Evolutionary conservation across 2,888 invertebrate genomes (phyloP).

Genomic region (Hymenopus coronatus): DNA sequence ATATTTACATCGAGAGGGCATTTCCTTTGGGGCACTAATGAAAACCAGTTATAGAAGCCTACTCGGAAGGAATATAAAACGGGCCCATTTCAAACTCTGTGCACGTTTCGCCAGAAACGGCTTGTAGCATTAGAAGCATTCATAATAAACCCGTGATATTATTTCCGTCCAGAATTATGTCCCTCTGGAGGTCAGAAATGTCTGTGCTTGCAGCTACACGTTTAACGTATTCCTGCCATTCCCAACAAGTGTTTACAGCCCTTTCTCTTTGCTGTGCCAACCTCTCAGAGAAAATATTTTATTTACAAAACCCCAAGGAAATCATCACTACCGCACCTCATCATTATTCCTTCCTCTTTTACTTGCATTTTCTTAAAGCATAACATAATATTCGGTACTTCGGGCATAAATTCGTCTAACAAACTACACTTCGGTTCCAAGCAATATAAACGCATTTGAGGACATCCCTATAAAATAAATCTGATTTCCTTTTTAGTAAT

Average conservation of each 20-base stretch:
- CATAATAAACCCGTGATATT: not conserved
- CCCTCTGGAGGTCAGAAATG: not conserved
- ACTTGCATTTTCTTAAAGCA: too few relatives aligned
- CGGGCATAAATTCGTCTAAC: too few relatives aligned
- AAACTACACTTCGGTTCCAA: too few relatives aligned
- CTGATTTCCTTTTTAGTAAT: too few relatives aligned
- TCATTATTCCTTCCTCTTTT: not conserved
- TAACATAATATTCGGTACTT: too few relatives aligned
- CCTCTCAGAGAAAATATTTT: not conserved
- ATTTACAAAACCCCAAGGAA: not conserved
- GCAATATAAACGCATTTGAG: too few relatives aligned
- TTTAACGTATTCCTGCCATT: not conserved
- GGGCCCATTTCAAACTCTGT: not conserved
- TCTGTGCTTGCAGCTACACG: not conserved
- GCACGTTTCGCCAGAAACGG: not conserved
- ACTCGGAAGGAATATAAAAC: not conserved
- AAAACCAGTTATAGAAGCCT: not conserved
- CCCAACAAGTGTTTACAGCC: not conserved
- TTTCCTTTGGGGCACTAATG: not conserved
- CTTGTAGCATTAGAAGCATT: not conserved
- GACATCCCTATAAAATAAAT: too few relatives aligned
- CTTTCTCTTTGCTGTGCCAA: not conserved
- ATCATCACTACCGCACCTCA: not conserved
- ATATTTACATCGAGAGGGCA: not conserved
- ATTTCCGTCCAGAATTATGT: not conserved